phyloP scores from a whole-genome alignment of 2,113 vertebrate genomes.

The Pygathrix nemaeus region DNA sequence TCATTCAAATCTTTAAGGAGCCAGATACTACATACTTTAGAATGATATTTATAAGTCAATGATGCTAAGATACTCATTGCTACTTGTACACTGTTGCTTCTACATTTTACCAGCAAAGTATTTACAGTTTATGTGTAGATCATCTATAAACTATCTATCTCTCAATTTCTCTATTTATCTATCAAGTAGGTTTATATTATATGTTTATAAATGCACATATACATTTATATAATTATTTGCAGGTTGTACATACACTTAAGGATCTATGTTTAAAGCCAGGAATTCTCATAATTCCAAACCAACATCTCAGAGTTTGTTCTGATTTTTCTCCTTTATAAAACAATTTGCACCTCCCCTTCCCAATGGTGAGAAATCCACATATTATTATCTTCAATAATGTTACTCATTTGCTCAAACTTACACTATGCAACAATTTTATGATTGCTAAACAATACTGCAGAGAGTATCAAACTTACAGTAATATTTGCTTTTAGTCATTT shows the following conservation, averaged over 20 bases:
- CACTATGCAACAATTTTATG: background rate
- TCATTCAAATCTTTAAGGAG: no score
- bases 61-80: no score
- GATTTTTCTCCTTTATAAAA: background rate
- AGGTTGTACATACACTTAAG: background rate
- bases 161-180: background rate
- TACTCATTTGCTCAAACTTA: background rate
- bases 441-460: background rate
- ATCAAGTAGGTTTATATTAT: no score
- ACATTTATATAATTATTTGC: background rate
- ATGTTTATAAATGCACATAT: background rate
- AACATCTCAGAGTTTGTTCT: background rate
- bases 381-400: background rate
- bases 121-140: no score
- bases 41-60: no score
- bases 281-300: background rate
- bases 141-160: background rate
- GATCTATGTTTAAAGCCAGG: background rate
- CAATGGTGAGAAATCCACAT: background rate
- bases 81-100: no score
- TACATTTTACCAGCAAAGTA: no score
- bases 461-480: background rate
- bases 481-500: background rate
- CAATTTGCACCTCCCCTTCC: background rate
- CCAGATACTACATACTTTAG: no score